Evolutionary conservation across 2,888 invertebrate species (phyloP), one percentile per base, ranked within the genome.

Genomic region (Caenorhabditis sinica): DNA sequence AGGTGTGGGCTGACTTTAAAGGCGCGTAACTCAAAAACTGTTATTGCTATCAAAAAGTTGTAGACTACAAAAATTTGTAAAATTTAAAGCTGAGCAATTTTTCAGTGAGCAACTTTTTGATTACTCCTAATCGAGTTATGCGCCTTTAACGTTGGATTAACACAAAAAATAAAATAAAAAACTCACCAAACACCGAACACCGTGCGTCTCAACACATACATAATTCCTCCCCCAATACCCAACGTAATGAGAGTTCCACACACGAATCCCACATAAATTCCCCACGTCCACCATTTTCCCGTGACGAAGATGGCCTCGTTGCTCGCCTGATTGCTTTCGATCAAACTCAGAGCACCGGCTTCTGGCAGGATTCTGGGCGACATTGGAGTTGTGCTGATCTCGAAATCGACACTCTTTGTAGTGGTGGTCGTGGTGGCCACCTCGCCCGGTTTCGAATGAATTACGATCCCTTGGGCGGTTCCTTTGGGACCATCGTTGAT

Each of bases 211-310:
- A 81, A 30, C 28, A 81, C n/a, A 20, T 69, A 81, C 28, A 73
- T 61, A 11, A 81, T 2, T 33, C 36, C 68, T n/a, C 28, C 60
- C 3, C 73, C 81, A 13, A 81, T 23, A n/a, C 20, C 58, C 25
- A 81, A 15, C 11, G 81, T 74, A 11, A 81, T 0, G 1, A 81
- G 49, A 5, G 74, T 73, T 20, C 81, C 74, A 30, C 25, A 2
- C 0, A 81, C 23, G 17, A 68, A 73, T 36, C 81, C 81, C 13
- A 68, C 15, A 49, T 61, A 81, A 3, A 81, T 11, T 20, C 68
- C 81, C 81, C 81, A 81, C 3, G 51, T 69, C 73, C 73, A 74
- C 81, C 81, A 81, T 43, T 77, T 77, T n/a, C 77, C 77, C 1
- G 17, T 1, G 3, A 51, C 20, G 40, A 53, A 77, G 15, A 61